These are phyloP conservation scores for Teleopsis dalmanni DNA, from an alignment of 1,140 invertebrate species.

Conservation along the genomic window DNA sequence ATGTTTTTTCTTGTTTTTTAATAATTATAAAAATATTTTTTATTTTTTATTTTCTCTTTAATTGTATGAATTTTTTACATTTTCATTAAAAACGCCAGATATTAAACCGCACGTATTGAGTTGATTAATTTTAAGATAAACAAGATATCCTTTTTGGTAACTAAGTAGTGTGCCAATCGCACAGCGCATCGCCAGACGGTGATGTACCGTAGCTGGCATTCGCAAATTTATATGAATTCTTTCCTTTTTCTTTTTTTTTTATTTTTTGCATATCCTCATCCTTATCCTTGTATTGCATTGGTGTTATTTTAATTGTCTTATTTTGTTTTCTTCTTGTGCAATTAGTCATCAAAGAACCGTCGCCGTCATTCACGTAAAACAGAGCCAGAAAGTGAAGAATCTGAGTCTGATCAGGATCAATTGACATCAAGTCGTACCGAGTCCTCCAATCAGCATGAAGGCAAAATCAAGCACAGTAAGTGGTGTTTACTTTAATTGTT, in stretches of 20 bases:
- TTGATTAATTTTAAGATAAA: too few species aligned
- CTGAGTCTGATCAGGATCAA: slow-evolving; percentile 67
- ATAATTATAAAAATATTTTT: too few species aligned
- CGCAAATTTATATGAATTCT: background rate
- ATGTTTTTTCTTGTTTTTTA: too few species aligned
- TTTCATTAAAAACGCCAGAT: too few species aligned
- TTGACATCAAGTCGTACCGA: slow-evolving; percentile 65
- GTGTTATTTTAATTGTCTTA: background rate
- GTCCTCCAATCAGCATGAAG: slow-evolving; percentile 66
- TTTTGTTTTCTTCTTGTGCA: background rate
- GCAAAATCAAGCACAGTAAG: slow-evolving; percentile 64
- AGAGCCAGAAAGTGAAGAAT: slow-evolving; percentile 65
- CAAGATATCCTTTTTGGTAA: too few species aligned
- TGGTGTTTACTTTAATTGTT: too few species aligned
- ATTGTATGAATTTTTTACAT: too few species aligned
- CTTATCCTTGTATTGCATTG: background rate
- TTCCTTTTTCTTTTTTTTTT: background rate
- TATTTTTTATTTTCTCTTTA: too few species aligned
- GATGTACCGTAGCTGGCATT: background rate
- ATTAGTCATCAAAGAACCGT: slow-evolving; percentile 46
- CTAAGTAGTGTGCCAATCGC: too few species aligned
- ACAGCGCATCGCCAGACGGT: too few species aligned
- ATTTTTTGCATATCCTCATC: background rate
- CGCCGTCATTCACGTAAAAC: slow-evolving; percentile 53
- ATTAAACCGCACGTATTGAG: too few species aligned